Evolutionary conservation across 1,140 invertebrate genomes (phyloP), one percentile per base, ranked within the genome.

Genomic region (Neoseiulus cucumeris): DNA sequence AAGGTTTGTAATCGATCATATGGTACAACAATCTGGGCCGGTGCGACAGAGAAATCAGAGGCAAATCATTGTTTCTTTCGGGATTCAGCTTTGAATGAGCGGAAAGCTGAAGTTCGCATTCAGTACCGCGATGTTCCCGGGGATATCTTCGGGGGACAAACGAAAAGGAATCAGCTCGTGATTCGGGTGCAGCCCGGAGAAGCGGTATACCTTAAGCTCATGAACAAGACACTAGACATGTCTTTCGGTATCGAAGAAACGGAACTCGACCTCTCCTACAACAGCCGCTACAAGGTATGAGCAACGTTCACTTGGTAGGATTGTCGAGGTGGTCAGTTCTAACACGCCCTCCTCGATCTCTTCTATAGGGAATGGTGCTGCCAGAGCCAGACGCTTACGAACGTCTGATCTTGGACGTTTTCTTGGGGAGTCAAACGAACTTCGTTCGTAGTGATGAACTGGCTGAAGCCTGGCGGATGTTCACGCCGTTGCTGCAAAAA

Each of bases 331-430:
- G 33, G 33, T 39, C 33, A 9, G 33, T 6, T 39, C 33, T 4
- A 39, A 39, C 4, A 39, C 33, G 33, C 33, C 9, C 33, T 39
- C 9, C 33, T 6, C 33, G 33, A 39, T 39, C 9, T 39, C 33
- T 9, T 39, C 33, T 4, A 39, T 76, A 89, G 85, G 80, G 83
- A 75, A 77, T 89, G 0, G 85, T 87, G 76, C 80, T 96, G 67
- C 92, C 93, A 6, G 79, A 80, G 67, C 92, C 93, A 6, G 79
- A 80, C 69, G 79, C 79, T 22, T 80, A 80, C 69, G 79, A 80
- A 66, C 71, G 78, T 5, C 70, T 81, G 22, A 76, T 80, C 64
- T n/a, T 67, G 65, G 68, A 68, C 39, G 64, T 69, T 14, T 67
- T 67, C 22, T 9, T 29, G 1, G 45, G 70, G 78, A 74, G 71